phyloP scores from a whole-genome alignment of 2,797 vertebrate genomes.

The Diglossa cyanea region DNA sequence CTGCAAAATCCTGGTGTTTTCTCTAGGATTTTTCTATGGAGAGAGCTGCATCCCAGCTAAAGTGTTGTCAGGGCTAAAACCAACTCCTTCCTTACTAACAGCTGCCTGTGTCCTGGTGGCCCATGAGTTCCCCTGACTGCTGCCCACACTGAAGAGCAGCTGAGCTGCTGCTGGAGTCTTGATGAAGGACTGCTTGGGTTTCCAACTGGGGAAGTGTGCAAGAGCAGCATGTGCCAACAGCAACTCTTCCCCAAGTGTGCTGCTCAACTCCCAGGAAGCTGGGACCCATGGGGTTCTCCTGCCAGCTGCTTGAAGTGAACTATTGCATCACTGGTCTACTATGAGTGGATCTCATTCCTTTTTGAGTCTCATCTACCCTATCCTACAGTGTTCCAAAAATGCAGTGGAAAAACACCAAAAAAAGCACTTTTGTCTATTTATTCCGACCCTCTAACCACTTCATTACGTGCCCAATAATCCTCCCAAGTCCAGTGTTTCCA shows the following conservation, averaged over 20 bases:
- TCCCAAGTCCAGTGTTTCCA: not conserved
- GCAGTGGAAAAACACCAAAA: not conserved
- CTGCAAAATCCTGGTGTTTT: not conserved
- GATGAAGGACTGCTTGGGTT: fast-evolving
- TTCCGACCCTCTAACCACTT: not conserved
- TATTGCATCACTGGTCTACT: not conserved
- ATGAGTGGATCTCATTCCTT: not conserved
- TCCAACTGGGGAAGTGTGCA: fast-evolving
- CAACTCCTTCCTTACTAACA: not conserved
- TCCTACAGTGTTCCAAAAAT: not conserved
- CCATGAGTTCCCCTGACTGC: not conserved
- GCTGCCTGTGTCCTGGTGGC: fast-evolving
- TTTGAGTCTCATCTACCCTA: not conserved
- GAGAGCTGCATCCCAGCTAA: not conserved
- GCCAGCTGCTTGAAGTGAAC: not conserved
- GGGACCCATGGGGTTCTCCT: not conserved
- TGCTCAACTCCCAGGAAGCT: fast-evolving
- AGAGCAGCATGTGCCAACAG: not conserved
- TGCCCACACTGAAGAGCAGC: not conserved
- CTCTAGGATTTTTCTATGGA: not conserved
- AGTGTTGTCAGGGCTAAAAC: not conserved
- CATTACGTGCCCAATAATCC: not conserved
- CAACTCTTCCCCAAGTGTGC: not conserved
- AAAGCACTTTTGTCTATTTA: not conserved
- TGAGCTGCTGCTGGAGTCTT: not conserved